Evolutionary conservation across 2,888 invertebrate genomes (phyloP), one percentile per base, ranked within the genome.

Genomic region (Dasypogon diadema): DNA sequence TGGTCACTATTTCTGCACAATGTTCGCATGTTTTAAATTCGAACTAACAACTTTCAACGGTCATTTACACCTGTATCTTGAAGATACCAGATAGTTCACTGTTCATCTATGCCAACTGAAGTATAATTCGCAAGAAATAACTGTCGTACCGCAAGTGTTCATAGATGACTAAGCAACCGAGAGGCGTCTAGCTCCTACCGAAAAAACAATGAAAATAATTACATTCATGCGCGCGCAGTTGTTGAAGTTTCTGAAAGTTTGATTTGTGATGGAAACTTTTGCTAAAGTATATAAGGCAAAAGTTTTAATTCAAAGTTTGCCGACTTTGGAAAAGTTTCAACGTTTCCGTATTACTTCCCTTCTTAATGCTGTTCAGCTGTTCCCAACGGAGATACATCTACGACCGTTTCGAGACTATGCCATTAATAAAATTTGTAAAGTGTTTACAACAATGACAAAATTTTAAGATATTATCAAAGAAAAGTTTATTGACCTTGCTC

Each of bases 171-270:
- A 70, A 70, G 70, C 54, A 70, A 12, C 51, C 30, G 54, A 70
- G 54, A 70, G 70, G 70, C 70, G 54, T 70, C 70, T 70, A 54
- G 54, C 54, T 70, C 54, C 70, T 46, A 34, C 51, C 70, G 54
- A 70, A 70, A 70, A 70, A 70, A 70, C 60, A 60, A 74, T 51
- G 51, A 51, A 60, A 74, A 54, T 74, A 74, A 74, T 74, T 60
- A 74, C 48, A 74, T 26, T 51, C 56, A 63, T 74, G 74, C 74
- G 74, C 74, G 74, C 74, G 74, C 74, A 74, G 74, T 60, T 74
- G 74, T 68, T 63, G 42, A 65, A 75, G 65, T 65, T 55, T 65
- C 24, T 55, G 63, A 75, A 68, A 65, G 42, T 56, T 75, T 73
- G 73, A 73, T 73, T 73, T 73, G 73, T 73, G 73, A 73, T 73